phyloP scores from a whole-genome alignment of 2,797 vertebrate genomes.

The Pseudochaenichthys georgianus region DNA sequence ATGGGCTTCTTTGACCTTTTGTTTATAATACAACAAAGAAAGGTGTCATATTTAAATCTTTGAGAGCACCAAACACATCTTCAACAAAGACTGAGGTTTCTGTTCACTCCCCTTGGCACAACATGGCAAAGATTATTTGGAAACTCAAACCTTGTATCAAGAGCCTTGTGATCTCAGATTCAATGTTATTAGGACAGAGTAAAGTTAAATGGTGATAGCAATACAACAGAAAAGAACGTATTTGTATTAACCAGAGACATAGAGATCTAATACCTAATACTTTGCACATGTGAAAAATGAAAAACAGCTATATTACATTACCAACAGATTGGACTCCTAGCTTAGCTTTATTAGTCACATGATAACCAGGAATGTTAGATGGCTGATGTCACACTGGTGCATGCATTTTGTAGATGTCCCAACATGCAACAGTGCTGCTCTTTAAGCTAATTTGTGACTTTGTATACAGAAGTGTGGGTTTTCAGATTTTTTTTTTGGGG shows the following conservation, averaged over 20 bases:
- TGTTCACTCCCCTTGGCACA: slow-evolving; percentile 42
- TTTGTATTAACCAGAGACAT: no score
- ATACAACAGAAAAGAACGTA: no score
- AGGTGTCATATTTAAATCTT: slow-evolving; percentile 58
- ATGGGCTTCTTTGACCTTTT: slow-evolving; percentile 3
- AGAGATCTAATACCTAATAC: no score
- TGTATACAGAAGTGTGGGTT: not conserved
- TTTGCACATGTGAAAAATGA: no score
- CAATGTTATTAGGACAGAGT: not conserved
- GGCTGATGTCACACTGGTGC: no score
- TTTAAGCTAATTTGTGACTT: not conserved
- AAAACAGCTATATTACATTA: no score
- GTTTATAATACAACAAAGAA: slow-evolving; percentile 40
- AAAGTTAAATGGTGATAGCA: not conserved
- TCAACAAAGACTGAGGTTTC: slow-evolving; percentile 61
- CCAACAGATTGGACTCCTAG: no score
- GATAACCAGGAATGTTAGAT: no score
- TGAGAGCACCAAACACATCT: slow-evolving; percentile 36
- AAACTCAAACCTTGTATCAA: slow-evolving; percentile 17
- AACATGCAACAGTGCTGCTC: not conserved
- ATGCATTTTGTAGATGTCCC: not conserved
- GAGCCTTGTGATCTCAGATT: not conserved
- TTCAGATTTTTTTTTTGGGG: not conserved
- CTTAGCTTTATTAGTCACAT: no score
- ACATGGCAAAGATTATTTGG: slow-evolving; percentile 23